Percentiles rank a stretch among this genome's conserved stretches.
Evolutionary conservation across 2,797 vertebrate genomes (phyloP).

Genomic region (Danio kyathit): DNA sequence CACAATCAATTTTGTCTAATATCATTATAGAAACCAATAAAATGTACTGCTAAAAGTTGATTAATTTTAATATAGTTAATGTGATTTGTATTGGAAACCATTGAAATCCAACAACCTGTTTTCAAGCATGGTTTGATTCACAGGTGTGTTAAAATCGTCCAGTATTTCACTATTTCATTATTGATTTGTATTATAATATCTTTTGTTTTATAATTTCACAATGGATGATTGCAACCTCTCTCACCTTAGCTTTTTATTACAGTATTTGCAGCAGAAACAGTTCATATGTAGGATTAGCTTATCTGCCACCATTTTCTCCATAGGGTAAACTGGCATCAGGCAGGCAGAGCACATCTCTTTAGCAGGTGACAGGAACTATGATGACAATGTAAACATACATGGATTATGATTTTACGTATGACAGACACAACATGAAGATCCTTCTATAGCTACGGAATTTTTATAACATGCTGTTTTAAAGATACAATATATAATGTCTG

Average conservation of each 20-base stretch:
- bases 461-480: background rate
- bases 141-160: background rate
- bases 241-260: conserved; percentile 87
- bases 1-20: background rate
- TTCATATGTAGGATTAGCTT: conserved; percentile 79
- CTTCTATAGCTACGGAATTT: background rate
- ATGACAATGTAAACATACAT: conserved; percentile 59
- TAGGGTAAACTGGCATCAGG: conserved; percentile 80
- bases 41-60: no score
- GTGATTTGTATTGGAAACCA: no score
- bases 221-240: conserved; percentile 54
- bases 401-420: conserved; percentile 14
- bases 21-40: background rate
- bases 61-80: no score
- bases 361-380: conserved; percentile 73
- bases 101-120: no score
- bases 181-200: background rate
- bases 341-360: conserved; percentile 84
- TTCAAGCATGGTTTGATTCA: background rate
- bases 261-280: conserved; percentile 88
- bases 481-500: background rate
- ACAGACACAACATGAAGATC: background rate
- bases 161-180: background rate
- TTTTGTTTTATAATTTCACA: conserved; percentile 13
- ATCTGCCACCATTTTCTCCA: conserved; percentile 82